A percentile compares a stretch with the other conserved stretches of the same genome.
These are phyloP conservation scores for Ondatra zibethicus DNA, from an alignment of 2,113 vertebrate species.

Conservation along the genomic window DNA sequence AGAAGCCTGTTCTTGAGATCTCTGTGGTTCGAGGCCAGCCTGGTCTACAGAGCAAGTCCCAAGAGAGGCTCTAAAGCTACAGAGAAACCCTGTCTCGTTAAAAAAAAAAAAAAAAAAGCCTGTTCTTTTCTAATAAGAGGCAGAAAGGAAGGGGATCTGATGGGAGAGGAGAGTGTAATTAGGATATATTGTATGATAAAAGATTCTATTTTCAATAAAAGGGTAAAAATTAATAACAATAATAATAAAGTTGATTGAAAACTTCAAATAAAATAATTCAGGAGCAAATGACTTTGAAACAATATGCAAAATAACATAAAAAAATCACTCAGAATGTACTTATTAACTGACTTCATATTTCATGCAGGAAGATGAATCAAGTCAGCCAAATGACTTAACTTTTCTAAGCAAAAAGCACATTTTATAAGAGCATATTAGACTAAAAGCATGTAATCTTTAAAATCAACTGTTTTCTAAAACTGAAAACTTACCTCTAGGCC, in stretches of 20 bases:
- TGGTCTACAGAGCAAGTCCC: too few species aligned
- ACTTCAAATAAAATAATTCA: neutral
- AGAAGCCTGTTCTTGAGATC: too few species aligned
- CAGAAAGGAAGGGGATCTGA: too few species aligned
- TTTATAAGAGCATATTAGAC: neutral
- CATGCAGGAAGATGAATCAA: neutral
- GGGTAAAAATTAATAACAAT: neutral
- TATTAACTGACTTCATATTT: neutral
- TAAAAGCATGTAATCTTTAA: neutral
- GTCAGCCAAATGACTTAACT: conserved; percentile 9
- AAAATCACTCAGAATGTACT: neutral
- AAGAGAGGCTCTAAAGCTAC: too few species aligned
- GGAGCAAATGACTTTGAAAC: neutral
- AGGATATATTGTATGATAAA: neutral
- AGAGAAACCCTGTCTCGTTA: too few species aligned
- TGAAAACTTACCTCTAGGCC: conserved; percentile 93
- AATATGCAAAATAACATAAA: neutral
- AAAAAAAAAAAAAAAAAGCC: too few species aligned
- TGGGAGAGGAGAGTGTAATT: neutral
- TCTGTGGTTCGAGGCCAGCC: too few species aligned
- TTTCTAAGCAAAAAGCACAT: neutral
- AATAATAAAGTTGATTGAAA: neutral
- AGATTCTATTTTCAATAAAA: neutral
- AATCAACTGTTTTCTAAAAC: neutral
- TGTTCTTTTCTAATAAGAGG: neutral